Base-by-base conservation (phyloP, 2,113 vertebrate genomes). In the Helogale parvula region DNA sequence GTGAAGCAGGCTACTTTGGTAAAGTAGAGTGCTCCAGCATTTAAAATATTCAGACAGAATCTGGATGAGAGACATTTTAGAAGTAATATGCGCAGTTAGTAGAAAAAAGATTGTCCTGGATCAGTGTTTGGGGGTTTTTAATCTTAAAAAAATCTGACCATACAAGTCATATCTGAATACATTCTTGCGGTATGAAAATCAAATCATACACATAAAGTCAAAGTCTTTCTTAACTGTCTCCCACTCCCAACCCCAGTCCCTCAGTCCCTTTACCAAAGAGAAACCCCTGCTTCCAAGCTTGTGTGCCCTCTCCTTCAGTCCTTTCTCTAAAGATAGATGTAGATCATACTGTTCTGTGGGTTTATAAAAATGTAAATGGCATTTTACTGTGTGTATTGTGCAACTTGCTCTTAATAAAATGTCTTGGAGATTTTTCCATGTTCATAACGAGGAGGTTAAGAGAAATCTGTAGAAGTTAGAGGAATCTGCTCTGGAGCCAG, bases 141-240 rank as follows among this genome's bases (percentile, higher is more conserved):
- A 79, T 69, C 50, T 84, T 96, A n/a, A 76, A 68, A 88, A 95
- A 93, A 65, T 76, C 29, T 19, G 45, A 21, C 87, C 68, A 57
- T 76, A 16, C 19, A 68, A 91, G 15, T 57, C 82, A 54, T 85
- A 80, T 52, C 41, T 83, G 60, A 79, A 60, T 72, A 25, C 14
- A 31, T 93, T 57, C 27, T 96, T 29, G 23, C 52, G 33, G 5
- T 57, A 41, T 88, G 54, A 83, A 93, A 91, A 71, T 41, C 50
- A 35, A 92, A 38, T 19, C 74, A 16, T 21, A 57, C 31, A 66
- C 16, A 47, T 45, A 72, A 80, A 85, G 21, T 81, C 14, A 52
- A 79, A 88, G 66, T 68, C 5, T 47, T 47, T 33, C 8, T 82
- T 66, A 33, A 47, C 41, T 83, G 8, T 27, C 33, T 76, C 38